These are phyloP conservation scores for Procambarus clarkii DNA, from an alignment of 1,140 invertebrate species.

Conservation along the genomic window DNA sequence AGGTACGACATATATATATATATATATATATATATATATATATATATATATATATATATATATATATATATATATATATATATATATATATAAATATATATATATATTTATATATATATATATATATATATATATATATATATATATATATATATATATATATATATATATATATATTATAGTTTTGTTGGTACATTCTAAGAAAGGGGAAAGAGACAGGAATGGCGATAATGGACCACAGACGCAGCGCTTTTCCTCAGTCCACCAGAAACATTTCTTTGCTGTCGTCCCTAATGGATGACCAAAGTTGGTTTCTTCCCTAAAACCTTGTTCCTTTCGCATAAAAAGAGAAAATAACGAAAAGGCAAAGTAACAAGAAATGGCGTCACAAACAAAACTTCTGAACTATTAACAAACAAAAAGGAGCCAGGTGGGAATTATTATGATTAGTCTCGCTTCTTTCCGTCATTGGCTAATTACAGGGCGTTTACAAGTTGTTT, in stretches of 20 bases:
- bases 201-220: background rate
- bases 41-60: slow-evolving; percentile 7
- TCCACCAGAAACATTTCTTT: background rate
- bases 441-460: too few species aligned
- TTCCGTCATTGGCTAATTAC: too few species aligned
- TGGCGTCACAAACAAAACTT: too few species aligned
- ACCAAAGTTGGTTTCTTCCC: background rate
- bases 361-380: too few species aligned
- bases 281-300: background rate
- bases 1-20: too few species aligned
- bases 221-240: background rate
- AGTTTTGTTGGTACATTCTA: too few species aligned
- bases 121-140: slow-evolving; percentile 21
- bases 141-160: background rate
- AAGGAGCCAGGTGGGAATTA: too few species aligned
- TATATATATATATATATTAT: too few species aligned
- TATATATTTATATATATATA: slow-evolving; percentile 27
- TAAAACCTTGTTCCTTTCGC: background rate
- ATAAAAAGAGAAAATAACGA: background rate
- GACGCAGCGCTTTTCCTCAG: background rate
- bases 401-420: too few species aligned
- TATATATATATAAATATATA: slow-evolving; percentile 27
- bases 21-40: background rate
- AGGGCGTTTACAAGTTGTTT: too few species aligned
- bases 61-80: slow-evolving; percentile 22